Base-by-base conservation (phyloP, 2,888 invertebrate species). In the Megamerina dolium region DNA sequence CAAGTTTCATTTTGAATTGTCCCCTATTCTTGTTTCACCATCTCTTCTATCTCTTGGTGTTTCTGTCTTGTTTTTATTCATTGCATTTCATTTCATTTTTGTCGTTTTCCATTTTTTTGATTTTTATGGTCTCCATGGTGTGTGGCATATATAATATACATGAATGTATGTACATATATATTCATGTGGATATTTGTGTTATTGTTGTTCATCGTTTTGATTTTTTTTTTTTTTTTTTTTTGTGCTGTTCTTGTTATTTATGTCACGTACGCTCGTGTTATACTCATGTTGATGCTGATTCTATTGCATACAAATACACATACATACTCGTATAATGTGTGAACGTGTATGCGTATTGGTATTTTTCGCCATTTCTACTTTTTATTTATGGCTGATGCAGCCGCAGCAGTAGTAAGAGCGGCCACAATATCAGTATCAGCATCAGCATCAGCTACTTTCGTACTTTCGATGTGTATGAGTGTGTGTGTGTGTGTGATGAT, bases 171-270 rank as follows among this genome's bases (percentile, higher is more conserved):
- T n/a, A n/a, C n/a, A n/a, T n/a, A n/a, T n/a, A n/a, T n/a, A n/a
- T n/a, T n/a, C n/a, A n/a, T n/a, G n/a, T n/a, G n/a, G n/a, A n/a
- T n/a, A n/a, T n/a, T n/a, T n/a, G n/a, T n/a, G n/a, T n/a, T n/a
- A n/a, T n/a, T n/a, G n/a, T n/a, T n/a, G n/a, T n/a, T n/a, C n/a
- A n/a, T n/a, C n/a, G n/a, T n/a, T n/a, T n/a, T n/a, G n/a, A n/a
- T n/a, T n/a, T n/a, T n/a, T n/a, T n/a, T n/a, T n/a, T n/a, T n/a
- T n/a, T n/a, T n/a, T n/a, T n/a, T n/a, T n/a, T n/a, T n/a, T n/a
- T n/a, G n/a, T n/a, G n/a, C n/a, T n/a, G n/a, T n/a, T 60, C 58
- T 63, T 63, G 62, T 63, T 62, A 62, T 63, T 62, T 62, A 56
- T 62, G 61, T 62, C 61, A 62, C 61, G 61, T 62, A 61, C 62